Evolutionary conservation across 2,888 invertebrate genomes (phyloP), one percentile per base, ranked within the genome.

Genomic region (Brachynemurus nebulosus): DNA sequence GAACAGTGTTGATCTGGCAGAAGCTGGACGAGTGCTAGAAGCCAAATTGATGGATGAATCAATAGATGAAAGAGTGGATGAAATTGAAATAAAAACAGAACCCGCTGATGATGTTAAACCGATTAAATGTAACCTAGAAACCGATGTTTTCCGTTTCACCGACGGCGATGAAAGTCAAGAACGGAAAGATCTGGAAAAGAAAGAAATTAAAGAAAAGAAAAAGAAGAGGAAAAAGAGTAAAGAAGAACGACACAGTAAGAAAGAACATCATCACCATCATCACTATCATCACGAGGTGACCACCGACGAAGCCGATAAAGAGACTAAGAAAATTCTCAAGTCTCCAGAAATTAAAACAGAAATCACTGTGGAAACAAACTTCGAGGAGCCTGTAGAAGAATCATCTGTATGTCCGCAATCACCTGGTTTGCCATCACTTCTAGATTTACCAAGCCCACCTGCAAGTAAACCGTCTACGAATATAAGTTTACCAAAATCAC

Each of bases 221-320:
- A 88, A 88, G 65, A 88, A 86, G 61, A 78, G 85, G 54, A 88
- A 86, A 61, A 83, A 80, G 57, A 84, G 77, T 43, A 84, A 80
- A 59, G 86, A 86, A 54, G 86, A 86, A 48, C 74, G 77, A 50
- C 76, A 78, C 51, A 76, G 71, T 55, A 74, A 80, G 27, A 74
- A 74, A 57, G 74, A 77, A 48, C 75, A 78, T 55, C 76, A 78
- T 57, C 76, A 77, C 57, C 74, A 75, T 49, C 74, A 73, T 50
- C 74, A 72, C 50, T 72, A 72, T 40, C 72, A 72, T 54, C 61
- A 53, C 48, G 25, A 66, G 60, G n/a, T n/a, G n/a, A n/a, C n/a
- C n/a, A n/a, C n/a, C n/a, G 39, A 47, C 40, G 27, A 46, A 43
- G 21, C 42, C 61, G 46, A 51, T 53, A 39, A 62, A 61, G 46